Evolutionary conservation across 2,113 vertebrate genomes (phyloP).

Genomic region (Neodontobutis hainanensis): DNA sequence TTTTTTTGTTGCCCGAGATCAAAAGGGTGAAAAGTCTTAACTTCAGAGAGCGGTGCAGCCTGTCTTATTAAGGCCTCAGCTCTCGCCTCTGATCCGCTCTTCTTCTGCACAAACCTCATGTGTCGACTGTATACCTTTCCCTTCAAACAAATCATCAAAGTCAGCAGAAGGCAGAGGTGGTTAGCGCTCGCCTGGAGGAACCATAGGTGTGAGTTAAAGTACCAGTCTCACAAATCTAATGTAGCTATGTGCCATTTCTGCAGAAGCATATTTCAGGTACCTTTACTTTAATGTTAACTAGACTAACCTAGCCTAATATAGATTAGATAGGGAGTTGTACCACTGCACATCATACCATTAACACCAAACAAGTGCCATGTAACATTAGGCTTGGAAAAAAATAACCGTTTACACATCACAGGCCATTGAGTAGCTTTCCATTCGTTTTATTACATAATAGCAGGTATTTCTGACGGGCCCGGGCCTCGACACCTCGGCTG

Average conservation of each 20-base stretch:
- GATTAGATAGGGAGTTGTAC: background rate
- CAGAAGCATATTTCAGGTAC: too few species aligned
- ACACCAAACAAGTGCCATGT: background rate
- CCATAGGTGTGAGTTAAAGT: background rate
- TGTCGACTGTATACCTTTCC: constrained; percentile 2
- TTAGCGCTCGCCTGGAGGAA: background rate
- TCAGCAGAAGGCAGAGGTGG: constrained; percentile 2
- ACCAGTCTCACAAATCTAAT: background rate
- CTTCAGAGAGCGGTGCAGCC: constrained; percentile 10
- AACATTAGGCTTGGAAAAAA: constrained; percentile 21
- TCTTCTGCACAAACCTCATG: constrained; percentile 23
- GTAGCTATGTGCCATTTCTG: too few species aligned
- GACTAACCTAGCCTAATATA: too few species aligned
- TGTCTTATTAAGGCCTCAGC: constrained; percentile 41
- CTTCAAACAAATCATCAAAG: constrained; percentile 47
- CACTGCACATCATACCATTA: constrained; percentile 29
- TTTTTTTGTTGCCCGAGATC: constrained; percentile 12
- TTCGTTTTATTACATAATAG: constrained; percentile 49
- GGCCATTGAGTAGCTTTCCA: constrained; percentile 48
- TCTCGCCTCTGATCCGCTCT: constrained; percentile 48
- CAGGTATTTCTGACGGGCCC: constrained; percentile 24
- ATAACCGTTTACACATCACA: constrained; percentile 41
- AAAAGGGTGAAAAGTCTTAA: background rate
- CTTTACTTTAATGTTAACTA: too few species aligned
- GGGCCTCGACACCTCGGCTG: constrained; percentile 29